phyloP scores from a whole-genome alignment of 2,888 invertebrate species.

The Himalopsyche anomala region DNA sequence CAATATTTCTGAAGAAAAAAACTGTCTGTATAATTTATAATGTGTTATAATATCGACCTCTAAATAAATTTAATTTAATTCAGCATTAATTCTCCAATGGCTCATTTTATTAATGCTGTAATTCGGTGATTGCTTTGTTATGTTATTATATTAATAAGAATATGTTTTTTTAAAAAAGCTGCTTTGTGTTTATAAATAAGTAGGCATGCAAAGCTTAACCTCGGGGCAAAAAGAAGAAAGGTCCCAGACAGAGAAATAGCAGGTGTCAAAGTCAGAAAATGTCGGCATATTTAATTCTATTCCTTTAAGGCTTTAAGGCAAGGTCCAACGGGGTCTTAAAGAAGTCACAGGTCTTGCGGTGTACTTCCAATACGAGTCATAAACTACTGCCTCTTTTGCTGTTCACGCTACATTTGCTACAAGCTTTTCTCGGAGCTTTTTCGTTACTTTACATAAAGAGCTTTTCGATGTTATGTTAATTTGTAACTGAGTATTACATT shows the following conservation, averaged over 20 bases:
- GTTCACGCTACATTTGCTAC: constrained; percentile 21
- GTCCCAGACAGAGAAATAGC: constrained; percentile 45
- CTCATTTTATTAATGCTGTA: no score
- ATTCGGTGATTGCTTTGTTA: no score
- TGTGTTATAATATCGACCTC: no score
- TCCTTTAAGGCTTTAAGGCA: constrained; percentile 41
- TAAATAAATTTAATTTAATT: no score
- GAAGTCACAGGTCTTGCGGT: constrained; percentile 55
- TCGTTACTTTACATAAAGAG: constrained; percentile 38
- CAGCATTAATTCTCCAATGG: no score
- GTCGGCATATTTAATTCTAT: constrained; percentile 51
- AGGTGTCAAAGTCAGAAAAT: constrained; percentile 29
- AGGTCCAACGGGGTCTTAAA: constrained; percentile 51
- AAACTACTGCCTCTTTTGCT: constrained; percentile 41
- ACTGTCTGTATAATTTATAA: no score
- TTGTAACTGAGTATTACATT: constrained; percentile 10
- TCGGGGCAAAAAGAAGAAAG: constrained; percentile 6
- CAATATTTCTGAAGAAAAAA: no score
- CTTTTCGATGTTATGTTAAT: constrained; percentile 40
- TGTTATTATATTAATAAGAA: no score
- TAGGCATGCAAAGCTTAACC: neutral
- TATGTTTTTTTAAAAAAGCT: no score
- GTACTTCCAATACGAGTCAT: constrained; percentile 35
- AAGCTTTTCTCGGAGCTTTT: constrained; percentile 37
- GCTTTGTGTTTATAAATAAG: neutral